These are phyloP conservation scores for Melanostoma mellinum DNA, from an alignment of 2,888 invertebrate species.

Conservation along the genomic window DNA sequence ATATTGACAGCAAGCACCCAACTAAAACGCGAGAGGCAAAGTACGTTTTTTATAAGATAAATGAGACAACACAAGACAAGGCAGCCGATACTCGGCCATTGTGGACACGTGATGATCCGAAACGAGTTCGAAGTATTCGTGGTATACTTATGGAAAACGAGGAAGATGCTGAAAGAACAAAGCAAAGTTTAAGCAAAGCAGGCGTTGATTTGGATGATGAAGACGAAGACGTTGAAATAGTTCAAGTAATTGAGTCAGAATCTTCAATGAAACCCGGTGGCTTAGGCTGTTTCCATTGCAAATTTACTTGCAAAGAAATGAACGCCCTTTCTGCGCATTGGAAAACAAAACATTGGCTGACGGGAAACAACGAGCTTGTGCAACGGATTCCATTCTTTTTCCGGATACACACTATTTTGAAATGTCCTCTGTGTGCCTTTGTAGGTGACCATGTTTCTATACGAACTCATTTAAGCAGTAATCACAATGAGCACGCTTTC, in stretches of 20 bases:
- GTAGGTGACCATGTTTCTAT: constrained; percentile 74
- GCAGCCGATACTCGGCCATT: constrained; percentile 81
- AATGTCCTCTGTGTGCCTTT: constrained; percentile 77
- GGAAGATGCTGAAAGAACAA: constrained; percentile 71
- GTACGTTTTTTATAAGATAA: constrained; percentile 73
- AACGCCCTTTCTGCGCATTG: constrained; percentile 63
- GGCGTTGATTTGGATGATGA: constrained; percentile 61
- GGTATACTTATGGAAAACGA: constrained; percentile 85
- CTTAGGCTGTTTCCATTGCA: constrained; percentile 77
- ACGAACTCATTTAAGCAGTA: constrained; percentile 74
- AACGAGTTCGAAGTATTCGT: constrained; percentile 84
- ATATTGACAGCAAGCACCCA: constrained; percentile 85
- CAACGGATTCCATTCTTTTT: constrained; percentile 77
- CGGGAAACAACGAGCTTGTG: constrained; percentile 66
- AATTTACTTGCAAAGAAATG: constrained; percentile 71
- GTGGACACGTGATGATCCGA: constrained; percentile 84
- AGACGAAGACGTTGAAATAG: constrained; percentile 60
- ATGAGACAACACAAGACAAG: constrained; percentile 32
- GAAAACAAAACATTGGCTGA: constrained; percentile 75
- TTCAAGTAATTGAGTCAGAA: constrained; percentile 48
- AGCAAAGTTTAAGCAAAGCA: constrained; percentile 45
- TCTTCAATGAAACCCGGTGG: constrained; percentile 58
- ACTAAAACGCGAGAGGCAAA: constrained; percentile 76
- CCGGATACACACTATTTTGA: constrained; percentile 75
- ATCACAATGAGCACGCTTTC: constrained; percentile 78